Evolutionary conservation across 2,113 vertebrate genomes (phyloP).

Genomic region (Empidonax alnorum): DNA sequence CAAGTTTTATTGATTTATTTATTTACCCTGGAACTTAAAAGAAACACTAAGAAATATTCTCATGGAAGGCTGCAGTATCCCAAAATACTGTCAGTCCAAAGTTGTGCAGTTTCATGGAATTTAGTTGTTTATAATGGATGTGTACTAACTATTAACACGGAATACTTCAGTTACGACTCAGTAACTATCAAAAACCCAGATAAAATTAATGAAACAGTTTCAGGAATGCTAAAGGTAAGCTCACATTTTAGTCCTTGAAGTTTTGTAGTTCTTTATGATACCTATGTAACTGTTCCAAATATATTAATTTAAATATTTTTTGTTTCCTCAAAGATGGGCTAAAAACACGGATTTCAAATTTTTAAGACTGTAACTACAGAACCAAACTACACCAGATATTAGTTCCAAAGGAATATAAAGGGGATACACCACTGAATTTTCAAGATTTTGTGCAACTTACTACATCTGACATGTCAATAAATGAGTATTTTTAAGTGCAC

Average conservation of each 20-base stretch:
- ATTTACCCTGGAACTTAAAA: not conserved
- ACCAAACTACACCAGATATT: not conserved
- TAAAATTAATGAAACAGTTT: not conserved
- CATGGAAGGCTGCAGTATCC: not conserved
- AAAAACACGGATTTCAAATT: not conserved
- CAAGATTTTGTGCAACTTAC: not conserved
- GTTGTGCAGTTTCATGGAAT: not conserved
- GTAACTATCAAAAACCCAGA: not conserved
- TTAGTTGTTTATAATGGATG: not conserved
- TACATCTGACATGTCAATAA: not conserved
- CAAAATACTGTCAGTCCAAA: not conserved
- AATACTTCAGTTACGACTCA: not conserved
- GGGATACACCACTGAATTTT: not conserved
- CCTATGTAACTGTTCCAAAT: not conserved
- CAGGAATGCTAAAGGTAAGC: not conserved
- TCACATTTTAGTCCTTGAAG: not conserved
- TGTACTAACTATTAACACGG: not conserved
- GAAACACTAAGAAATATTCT: not conserved
- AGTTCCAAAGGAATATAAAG: not conserved
- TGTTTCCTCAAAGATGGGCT: not conserved
- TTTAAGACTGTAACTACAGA: not conserved
- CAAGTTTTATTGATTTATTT: not conserved
- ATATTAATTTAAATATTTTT: not conserved
- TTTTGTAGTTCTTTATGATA: not conserved
- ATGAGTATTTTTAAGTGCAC: not conserved